Evolutionary conservation across 2,113 vertebrate species (phyloP).

Genomic region (Loxodonta africana): DNA sequence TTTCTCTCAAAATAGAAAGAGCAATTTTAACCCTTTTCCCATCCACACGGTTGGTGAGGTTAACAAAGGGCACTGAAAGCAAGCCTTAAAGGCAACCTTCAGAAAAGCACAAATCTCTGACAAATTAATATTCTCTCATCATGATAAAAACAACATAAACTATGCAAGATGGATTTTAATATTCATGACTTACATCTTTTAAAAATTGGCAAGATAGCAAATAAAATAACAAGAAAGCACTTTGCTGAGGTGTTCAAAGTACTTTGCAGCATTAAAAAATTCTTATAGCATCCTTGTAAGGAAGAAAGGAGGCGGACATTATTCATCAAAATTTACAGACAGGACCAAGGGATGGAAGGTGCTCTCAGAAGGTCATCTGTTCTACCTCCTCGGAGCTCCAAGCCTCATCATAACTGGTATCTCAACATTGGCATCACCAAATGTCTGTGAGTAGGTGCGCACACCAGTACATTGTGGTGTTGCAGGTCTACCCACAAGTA

Average conservation of each 20-base stretch:
- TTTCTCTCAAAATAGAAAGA: not conserved
- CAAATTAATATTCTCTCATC: conserved; percentile 65
- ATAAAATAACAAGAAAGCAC: conserved; percentile 69
- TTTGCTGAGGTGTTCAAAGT: conserved; percentile 63
- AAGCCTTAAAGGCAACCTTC: conserved; percentile 51
- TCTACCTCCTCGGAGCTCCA: fast-evolving
- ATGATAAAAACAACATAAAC: conserved; percentile 69
- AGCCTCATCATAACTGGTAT: not conserved
- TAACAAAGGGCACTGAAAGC: not conserved
- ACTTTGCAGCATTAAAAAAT: conserved; percentile 41
- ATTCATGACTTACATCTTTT: conserved; percentile 66
- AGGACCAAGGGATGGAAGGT: fast-evolving
- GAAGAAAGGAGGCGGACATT: not conserved
- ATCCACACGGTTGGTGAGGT: not conserved
- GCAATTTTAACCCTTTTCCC: not conserved
- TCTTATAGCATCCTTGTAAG: not conserved
- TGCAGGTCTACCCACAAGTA: not conserved
- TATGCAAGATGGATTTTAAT: conserved; percentile 73
- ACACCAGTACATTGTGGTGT: fast-evolving
- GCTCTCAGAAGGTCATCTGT: not conserved
- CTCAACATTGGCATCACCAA: not conserved
- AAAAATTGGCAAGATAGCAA: conserved; percentile 47
- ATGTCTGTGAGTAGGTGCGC: fast-evolving
- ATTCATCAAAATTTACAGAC: not conserved
- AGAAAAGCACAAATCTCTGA: conserved; percentile 43